A percentile compares a stretch with the other conserved stretches of the same genome.
These are phyloP conservation scores for Zingel zingel DNA, from an alignment of 2,113 vertebrate species.

Conservation along the genomic window DNA sequence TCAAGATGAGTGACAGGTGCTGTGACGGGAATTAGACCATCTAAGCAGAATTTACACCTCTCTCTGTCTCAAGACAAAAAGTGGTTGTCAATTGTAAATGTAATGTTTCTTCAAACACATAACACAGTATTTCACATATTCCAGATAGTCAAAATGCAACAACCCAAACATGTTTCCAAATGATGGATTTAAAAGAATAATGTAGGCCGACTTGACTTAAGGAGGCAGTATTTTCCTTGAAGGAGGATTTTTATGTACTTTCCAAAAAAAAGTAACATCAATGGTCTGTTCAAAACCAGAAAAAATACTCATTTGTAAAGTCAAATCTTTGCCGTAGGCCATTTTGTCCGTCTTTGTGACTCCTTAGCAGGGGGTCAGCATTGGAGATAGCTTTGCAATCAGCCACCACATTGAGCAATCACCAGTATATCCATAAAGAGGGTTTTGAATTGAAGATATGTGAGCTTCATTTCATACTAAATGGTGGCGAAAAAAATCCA, in stretches of 20 bases:
- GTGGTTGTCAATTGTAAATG: slow-evolving; percentile 5
- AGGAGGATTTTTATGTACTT: slow-evolving; percentile 28
- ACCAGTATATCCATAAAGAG: slow-evolving; percentile 51
- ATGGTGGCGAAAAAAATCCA: slow-evolving; percentile 3
- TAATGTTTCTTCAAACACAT: slow-evolving; percentile 14
- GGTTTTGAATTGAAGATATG: slow-evolving; percentile 61
- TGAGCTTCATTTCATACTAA: slow-evolving; percentile 55
- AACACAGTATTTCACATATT: slow-evolving; percentile 1
- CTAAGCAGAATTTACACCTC: slow-evolving; percentile 41
- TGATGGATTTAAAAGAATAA: slow-evolving; percentile 7
- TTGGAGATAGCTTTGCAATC: slow-evolving; percentile 69
- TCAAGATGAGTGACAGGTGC: slow-evolving; percentile 65
- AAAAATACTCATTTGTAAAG: slow-evolving; percentile 57
- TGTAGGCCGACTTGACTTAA: slow-evolving; percentile 1
- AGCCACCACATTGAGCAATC: slow-evolving; percentile 69
- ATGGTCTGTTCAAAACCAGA: slow-evolving; percentile 6
- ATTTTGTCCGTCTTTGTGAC: slow-evolving; percentile 63
- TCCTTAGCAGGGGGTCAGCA: slow-evolving; percentile 57
- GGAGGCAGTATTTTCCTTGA: background rate
- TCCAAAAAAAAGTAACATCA: slow-evolving; percentile 31
- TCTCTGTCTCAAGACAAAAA: slow-evolving; percentile 36
- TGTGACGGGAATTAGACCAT: slow-evolving; percentile 44
- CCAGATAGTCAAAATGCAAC: background rate
- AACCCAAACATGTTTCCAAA: background rate
- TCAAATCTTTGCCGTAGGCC: slow-evolving; percentile 54